Evolutionary conservation across 2,888 invertebrate genomes (phyloP).

Genomic region (Belgica antarctica): DNA sequence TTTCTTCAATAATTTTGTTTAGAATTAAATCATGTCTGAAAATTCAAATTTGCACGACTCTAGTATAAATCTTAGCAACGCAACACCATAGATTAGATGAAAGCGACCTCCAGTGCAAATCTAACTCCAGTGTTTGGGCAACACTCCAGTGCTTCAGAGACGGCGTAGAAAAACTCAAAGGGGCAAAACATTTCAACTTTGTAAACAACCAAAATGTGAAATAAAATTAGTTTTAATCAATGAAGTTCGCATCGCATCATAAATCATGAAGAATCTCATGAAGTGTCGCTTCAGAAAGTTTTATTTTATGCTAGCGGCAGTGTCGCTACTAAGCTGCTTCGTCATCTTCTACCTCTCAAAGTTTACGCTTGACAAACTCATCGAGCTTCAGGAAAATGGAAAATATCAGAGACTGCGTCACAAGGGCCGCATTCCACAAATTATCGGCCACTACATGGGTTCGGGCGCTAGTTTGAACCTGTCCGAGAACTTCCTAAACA

Average conservation of each 20-base stretch:
- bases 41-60: too few relatives aligned
- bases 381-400: conserved; percentile 29
- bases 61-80: too few relatives aligned
- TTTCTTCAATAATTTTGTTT: too few relatives aligned
- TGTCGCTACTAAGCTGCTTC: conserved; percentile 25
- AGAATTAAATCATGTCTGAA: too few relatives aligned
- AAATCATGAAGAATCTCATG: conserved; percentile 27
- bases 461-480: conserved; percentile 2
- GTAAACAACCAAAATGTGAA: conserved; percentile 23
- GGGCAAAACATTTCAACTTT: too few relatives aligned
- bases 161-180: too few relatives aligned
- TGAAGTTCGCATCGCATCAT: background rate
- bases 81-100: too few relatives aligned
- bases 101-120: too few relatives aligned
- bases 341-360: conserved; percentile 41
- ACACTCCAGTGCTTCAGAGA: too few relatives aligned
- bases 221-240: conserved; percentile 14
- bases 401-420: conserved; percentile 19
- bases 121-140: too few relatives aligned
- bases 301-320: conserved; percentile 37
- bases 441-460: conserved; percentile 40
- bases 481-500: conserved; percentile 54
- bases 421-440: conserved; percentile 28
- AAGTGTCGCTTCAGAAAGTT: conserved; percentile 39
- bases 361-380: conserved; percentile 36